A percentile compares a stretch with the other conserved stretches of the same genome.
Conservation (phyloP, 2,888 invertebrate species). For the Amphiduros pacificus region DNA sequence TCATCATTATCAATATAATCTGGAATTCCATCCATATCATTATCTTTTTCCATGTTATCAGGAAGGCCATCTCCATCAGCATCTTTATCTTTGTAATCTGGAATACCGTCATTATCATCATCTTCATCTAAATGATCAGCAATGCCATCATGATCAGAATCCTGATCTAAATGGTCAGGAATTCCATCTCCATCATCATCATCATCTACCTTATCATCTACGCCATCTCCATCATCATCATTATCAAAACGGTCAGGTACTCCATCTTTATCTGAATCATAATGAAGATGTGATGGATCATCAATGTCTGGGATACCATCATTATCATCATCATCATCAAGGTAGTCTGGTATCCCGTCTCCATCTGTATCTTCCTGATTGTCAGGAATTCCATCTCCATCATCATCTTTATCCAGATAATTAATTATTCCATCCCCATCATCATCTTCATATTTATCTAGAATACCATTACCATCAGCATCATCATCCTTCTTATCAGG, state of each 20-base stretch:
- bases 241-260: constrained; percentile 42
- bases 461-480: constrained; percentile 34
- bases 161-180: constrained; percentile 25
- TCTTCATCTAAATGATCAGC: constrained; percentile 26
- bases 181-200: constrained; percentile 39
- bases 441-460: constrained; percentile 31
- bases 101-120: constrained; percentile 24
- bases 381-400: constrained; percentile 36
- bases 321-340: constrained; percentile 38
- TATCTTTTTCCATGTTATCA: constrained; percentile 18
- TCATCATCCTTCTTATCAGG: constrained; percentile 26
- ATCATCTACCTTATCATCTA: constrained; percentile 39
- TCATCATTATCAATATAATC: constrained; percentile 32
- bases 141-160: constrained; percentile 26
- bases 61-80: constrained; percentile 39
- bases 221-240: constrained; percentile 49
- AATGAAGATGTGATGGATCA: constrained; percentile 8
- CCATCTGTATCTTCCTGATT: constrained; percentile 38
- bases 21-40: constrained; percentile 38
- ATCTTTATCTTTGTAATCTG: constrained; percentile 27
- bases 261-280: constrained; percentile 37
- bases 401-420: constrained; percentile 37
- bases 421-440: constrained; percentile 34
- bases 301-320: constrained; percentile 37
- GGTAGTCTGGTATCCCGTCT: constrained; percentile 43